Base-by-base conservation (phyloP, 2,797 vertebrate genomes). In the Danio aesculapii region DNA sequence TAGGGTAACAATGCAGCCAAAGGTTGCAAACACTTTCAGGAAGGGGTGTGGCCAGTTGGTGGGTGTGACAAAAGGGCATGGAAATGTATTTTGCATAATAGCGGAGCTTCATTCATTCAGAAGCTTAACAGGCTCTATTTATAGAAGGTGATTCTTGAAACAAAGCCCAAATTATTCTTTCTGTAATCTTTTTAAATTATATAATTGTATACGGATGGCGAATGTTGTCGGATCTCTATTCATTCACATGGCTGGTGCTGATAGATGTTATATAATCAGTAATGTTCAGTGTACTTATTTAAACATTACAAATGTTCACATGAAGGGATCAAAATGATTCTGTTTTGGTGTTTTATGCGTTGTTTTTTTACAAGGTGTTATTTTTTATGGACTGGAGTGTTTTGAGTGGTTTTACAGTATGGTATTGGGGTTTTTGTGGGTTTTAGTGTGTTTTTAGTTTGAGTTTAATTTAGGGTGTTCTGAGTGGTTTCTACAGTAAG, bases 21-120 rank as follows among this genome's bases (percentile, higher is more conserved):
- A 79, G 72, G 84, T 90, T 91, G 88, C 88, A 90, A 90, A 90
- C 91, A 61, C 49, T 13, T 52, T 6, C 8, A 44, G 4, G 55
- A 70, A 30, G 67, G 58, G 30, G 30, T 0, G 67, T 52, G 67
- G 46, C 10, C 47, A 52, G 12, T 8, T 7, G 1, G 30, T 17
- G 55, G 53, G 55, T 4, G 21, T 16, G 12, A 14, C 19, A 30
- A 49, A n/a, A 3, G n/a, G 57, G 13, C 1, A 17, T 49, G 12
- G 19, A 4, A n/a, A 30, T 9, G 41, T n/a, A 6, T 1, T n/a
- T 62, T n/a, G 5, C 61, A 9, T 43, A 30, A 43, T 2, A 67
- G 61, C 61, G 39, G 8, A 43, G 61, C 61, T 10, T 43, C 16
- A 43, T 47, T 67, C 8, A 46, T 44, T 17, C 41, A 46, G 19